These are phyloP conservation scores for Xiphophorus couchianus DNA, from an alignment of 2,113 vertebrate genomes.

Conservation along the genomic window DNA sequence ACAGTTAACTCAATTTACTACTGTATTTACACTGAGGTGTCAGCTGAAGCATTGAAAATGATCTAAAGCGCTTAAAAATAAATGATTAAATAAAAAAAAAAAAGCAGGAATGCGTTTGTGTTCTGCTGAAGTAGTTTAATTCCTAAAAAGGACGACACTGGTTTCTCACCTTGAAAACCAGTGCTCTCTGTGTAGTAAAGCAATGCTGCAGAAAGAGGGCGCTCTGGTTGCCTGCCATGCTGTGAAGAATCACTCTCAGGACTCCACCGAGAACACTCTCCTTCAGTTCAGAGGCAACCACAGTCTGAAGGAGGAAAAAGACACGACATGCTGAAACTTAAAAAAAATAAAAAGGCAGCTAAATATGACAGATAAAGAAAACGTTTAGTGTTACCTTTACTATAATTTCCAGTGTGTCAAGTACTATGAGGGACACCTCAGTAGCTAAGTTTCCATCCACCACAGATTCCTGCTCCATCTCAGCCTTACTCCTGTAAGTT, in stretches of 20 bases:
- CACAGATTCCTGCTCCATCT: slow-evolving; percentile 89
- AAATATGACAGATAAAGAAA: background rate
- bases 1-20: background rate
- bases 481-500: slow-evolving; percentile 83
- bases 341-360: background rate
- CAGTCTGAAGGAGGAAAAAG: slow-evolving; percentile 79
- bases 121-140: background rate
- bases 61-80: background rate
- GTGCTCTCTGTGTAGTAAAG: slow-evolving; percentile 89
- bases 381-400: slow-evolving; percentile 83
- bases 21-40: background rate
- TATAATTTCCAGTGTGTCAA: slow-evolving; percentile 90
- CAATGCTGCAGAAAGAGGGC: slow-evolving; percentile 91
- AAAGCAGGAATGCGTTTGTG: too few species aligned
- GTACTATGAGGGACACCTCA: slow-evolving; percentile 86
- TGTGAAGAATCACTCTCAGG: slow-evolving; percentile 87
- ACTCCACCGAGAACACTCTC: slow-evolving; percentile 88
- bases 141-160: background rate
- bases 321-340: background rate
- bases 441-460: slow-evolving; percentile 91
- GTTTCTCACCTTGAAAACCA: slow-evolving; percentile 86
- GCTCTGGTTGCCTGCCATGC: slow-evolving; percentile 89
- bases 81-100: background rate
- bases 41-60: background rate
- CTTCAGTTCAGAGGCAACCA: slow-evolving; percentile 88